phyloP scores from a whole-genome alignment of 2,888 invertebrate genomes.

The Osmoderma eremita region DNA sequence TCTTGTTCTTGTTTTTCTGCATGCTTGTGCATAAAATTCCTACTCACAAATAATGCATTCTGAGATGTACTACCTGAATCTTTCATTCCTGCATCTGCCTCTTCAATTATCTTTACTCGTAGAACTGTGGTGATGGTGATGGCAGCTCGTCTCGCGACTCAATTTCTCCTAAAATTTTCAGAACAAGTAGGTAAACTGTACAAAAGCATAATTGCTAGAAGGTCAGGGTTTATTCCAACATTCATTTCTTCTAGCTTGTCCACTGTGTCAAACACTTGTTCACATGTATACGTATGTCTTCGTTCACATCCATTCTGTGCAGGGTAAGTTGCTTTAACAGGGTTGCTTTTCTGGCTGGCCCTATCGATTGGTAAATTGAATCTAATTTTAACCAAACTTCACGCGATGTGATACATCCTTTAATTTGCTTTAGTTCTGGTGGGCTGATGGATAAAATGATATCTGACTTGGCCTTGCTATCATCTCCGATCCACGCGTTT shows the following conservation, averaged over 20 bases:
- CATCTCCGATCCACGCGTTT: neutral
- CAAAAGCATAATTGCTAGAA: too few species aligned
- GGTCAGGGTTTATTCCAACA: conserved; percentile 51
- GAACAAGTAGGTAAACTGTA: conserved; percentile 54
- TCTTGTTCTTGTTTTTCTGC: too few species aligned
- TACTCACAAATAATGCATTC: too few species aligned
- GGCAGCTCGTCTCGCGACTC: conserved; percentile 56
- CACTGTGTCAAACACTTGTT: conserved; percentile 56
- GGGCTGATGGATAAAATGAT: too few species aligned
- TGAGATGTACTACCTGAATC: neutral
- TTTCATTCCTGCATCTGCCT: conserved; percentile 43
- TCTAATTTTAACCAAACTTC: conserved; percentile 51
- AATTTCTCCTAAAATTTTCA: conserved; percentile 57
- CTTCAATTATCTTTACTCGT: conserved; percentile 54
- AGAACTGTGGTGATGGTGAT: conserved; percentile 49
- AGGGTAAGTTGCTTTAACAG: too few species aligned
- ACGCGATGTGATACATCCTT: too few species aligned
- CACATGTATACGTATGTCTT: conserved; percentile 55
- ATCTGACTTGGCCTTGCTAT: conserved; percentile 41
- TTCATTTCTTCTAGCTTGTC: conserved; percentile 56
- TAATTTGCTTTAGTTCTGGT: too few species aligned
- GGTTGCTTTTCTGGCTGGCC: conserved; percentile 59
- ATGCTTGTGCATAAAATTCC: too few species aligned
- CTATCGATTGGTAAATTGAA: conserved; percentile 56
- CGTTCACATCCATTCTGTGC: too few species aligned